These are phyloP conservation scores for Calephelis virginiensis DNA, from an alignment of 1,140 invertebrate species.

Conservation along the genomic window DNA sequence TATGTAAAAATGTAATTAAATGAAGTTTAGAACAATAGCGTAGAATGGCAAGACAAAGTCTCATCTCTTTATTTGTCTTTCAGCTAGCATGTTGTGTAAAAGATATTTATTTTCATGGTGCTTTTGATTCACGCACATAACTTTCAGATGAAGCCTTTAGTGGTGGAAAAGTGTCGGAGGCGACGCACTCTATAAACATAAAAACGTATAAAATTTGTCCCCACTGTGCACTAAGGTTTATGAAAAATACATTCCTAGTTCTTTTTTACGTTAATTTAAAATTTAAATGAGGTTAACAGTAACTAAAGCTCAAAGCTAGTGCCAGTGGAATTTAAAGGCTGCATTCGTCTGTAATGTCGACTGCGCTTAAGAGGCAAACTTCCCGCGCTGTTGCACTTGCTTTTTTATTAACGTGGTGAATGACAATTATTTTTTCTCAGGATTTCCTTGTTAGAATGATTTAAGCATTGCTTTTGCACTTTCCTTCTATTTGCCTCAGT, in stretches of 20 bases:
- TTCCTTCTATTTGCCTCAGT: too few species aligned
- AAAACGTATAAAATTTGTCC: not conserved
- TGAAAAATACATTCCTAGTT: slow-evolving; percentile 10
- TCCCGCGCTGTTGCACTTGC: not conserved
- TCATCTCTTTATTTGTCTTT: too few species aligned
- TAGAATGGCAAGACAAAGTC: too few species aligned
- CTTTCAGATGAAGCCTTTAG: too few species aligned
- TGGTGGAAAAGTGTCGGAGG: too few species aligned
- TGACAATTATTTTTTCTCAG: not conserved
- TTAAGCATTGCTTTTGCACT: too few species aligned
- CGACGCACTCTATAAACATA: not conserved
- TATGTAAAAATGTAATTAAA: too few species aligned
- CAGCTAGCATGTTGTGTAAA: too few species aligned
- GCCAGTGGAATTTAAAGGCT: slow-evolving; percentile 19
- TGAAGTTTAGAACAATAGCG: too few species aligned
- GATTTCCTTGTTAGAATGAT: too few species aligned
- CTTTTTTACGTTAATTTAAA: slow-evolving; percentile 4
- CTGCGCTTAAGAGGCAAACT: slow-evolving; percentile 2
- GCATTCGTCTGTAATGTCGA: slow-evolving; percentile 10
- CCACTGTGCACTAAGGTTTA: not conserved
- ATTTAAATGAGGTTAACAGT: slow-evolving; percentile 24
- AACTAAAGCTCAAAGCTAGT: slow-evolving; percentile 20
- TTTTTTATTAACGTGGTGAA: not conserved
- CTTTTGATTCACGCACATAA: too few species aligned
- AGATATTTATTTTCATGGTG: too few species aligned